phyloP scores from a whole-genome alignment of 2,797 vertebrate genomes.

The Neosalanx taihuensis region DNA sequence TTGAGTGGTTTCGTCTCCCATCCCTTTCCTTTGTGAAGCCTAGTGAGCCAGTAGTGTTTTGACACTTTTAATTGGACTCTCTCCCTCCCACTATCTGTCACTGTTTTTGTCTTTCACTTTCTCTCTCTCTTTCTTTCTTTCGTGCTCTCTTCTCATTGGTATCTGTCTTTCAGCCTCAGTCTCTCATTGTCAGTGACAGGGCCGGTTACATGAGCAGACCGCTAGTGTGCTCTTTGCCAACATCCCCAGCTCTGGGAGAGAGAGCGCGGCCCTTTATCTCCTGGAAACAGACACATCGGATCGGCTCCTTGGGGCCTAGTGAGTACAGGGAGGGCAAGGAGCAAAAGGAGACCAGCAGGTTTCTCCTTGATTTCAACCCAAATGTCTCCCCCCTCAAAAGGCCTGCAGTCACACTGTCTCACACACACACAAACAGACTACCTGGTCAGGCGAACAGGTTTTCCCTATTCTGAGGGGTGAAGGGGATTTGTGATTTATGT shows the following conservation, averaged over 20 bases:
- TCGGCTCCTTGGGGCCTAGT: slow-evolving; percentile 64
- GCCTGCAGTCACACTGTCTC: neutral
- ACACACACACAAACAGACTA: slow-evolving; percentile 7
- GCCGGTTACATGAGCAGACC: slow-evolving; percentile 63
- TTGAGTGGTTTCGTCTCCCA: neutral
- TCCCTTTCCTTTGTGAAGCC: neutral
- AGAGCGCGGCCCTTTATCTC: slow-evolving; percentile 75
- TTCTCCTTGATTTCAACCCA: slow-evolving; percentile 38
- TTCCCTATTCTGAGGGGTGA: slow-evolving; percentile 27
- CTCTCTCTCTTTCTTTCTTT: neutral
- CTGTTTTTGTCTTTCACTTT: slow-evolving; percentile 4
- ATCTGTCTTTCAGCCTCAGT: slow-evolving; percentile 30
- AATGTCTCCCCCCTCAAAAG: slow-evolving; percentile 37
- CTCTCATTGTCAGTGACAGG: slow-evolving; percentile 63
- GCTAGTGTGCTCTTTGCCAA: slow-evolving; percentile 64
- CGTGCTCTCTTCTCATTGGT: slow-evolving; percentile 22
- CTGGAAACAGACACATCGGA: slow-evolving; percentile 71
- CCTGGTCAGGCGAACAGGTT: slow-evolving; percentile 10
- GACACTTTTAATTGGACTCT: slow-evolving; percentile 31
- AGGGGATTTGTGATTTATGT: slow-evolving; percentile 43
- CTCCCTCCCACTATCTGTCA: slow-evolving; percentile 6
- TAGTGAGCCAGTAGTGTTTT: slow-evolving; percentile 5
- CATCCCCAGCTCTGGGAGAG: slow-evolving; percentile 65
- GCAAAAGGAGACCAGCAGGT: slow-evolving; percentile 48
- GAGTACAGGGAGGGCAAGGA: slow-evolving; percentile 46